Conservation (phyloP, 2,113 vertebrate genomes). For the Mastomys coucha region DNA sequence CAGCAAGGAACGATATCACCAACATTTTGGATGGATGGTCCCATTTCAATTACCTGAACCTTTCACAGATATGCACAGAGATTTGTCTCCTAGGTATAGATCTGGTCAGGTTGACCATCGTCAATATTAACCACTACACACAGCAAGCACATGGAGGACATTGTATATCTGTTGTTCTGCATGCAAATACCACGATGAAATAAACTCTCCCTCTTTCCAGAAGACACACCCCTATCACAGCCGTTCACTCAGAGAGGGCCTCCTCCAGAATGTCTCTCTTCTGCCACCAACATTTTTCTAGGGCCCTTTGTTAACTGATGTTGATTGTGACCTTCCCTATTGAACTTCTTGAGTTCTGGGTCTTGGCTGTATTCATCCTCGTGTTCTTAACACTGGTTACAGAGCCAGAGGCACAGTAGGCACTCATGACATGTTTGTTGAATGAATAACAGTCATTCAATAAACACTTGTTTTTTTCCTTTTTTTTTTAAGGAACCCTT, state of each 20-base stretch:
- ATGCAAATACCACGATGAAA: not conserved
- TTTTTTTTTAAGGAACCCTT: conserved; percentile 1
- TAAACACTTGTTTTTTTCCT: conserved; percentile 56
- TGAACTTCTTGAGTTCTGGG: not conserved
- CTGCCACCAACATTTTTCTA: not conserved
- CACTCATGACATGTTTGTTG: conserved; percentile 63
- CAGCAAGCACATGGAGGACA: not conserved
- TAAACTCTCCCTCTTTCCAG: not conserved
- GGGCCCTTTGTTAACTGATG: not conserved
- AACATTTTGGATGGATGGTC: too few species aligned
- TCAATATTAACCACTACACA: not conserved
- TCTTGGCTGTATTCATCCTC: conserved; percentile 17
- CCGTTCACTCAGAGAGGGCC: not conserved
- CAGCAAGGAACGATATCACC: too few species aligned
- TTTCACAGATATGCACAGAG: not conserved
- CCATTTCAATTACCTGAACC: too few species aligned
- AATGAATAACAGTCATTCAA: conserved; percentile 76
- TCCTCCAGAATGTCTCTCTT: not conserved
- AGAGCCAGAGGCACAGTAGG: not conserved
- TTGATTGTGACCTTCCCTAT: not conserved
- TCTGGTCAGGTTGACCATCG: not conserved
- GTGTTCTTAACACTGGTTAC: conserved; percentile 13
- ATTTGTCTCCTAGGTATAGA: not conserved
- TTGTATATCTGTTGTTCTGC: accelerated
- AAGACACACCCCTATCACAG: not conserved